phyloP scores from a whole-genome alignment of 2,797 vertebrate species.

The Fundulus diaphanus region DNA sequence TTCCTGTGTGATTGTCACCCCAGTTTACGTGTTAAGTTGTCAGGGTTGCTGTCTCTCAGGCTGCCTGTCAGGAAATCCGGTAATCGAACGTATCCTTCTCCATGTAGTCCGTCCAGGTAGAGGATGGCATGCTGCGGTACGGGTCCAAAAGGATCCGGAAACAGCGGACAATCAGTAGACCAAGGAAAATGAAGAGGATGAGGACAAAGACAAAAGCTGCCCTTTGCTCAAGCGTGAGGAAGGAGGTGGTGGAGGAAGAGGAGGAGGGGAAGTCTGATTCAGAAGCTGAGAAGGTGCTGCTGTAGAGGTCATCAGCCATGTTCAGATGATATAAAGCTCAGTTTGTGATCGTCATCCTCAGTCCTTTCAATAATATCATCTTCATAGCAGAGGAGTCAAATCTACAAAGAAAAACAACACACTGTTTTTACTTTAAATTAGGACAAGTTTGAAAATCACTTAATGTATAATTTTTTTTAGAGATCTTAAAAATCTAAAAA shows the following conservation, averaged over 20 bases:
- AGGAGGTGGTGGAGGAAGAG: slow-evolving; percentile 58
- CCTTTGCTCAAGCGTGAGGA: slow-evolving; percentile 82
- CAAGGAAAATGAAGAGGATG: slow-evolving; percentile 85
- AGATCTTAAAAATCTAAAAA: neutral
- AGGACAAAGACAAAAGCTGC: slow-evolving; percentile 83
- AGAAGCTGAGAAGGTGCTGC: slow-evolving; percentile 78
- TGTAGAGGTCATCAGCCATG: slow-evolving; percentile 76
- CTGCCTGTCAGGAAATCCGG: slow-evolving; percentile 81
- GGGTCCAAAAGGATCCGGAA: slow-evolving; percentile 87
- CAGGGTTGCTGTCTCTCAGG: slow-evolving; percentile 64
- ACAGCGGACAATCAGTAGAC: slow-evolving; percentile 84
- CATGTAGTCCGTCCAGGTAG: slow-evolving; percentile 87
- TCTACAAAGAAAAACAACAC: slow-evolving; percentile 15
- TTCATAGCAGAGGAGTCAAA: neutral
- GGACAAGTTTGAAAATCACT: neutral
- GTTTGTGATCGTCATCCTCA: neutral
- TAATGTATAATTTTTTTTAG: neutral
- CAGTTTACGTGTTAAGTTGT: slow-evolving; percentile 22
- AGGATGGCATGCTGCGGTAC: slow-evolving; percentile 85
- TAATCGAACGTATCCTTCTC: slow-evolving; percentile 86
- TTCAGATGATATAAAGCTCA: slow-evolving; percentile 23
- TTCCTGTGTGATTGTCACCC: slow-evolving; percentile 15
- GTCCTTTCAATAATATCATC: slow-evolving; percentile 12
- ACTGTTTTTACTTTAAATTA: neutral
- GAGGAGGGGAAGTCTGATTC: slow-evolving; percentile 59